phyloP scores from a whole-genome alignment of 92 coral and sea anemone species.

The Heteractis magnifica region DNA sequence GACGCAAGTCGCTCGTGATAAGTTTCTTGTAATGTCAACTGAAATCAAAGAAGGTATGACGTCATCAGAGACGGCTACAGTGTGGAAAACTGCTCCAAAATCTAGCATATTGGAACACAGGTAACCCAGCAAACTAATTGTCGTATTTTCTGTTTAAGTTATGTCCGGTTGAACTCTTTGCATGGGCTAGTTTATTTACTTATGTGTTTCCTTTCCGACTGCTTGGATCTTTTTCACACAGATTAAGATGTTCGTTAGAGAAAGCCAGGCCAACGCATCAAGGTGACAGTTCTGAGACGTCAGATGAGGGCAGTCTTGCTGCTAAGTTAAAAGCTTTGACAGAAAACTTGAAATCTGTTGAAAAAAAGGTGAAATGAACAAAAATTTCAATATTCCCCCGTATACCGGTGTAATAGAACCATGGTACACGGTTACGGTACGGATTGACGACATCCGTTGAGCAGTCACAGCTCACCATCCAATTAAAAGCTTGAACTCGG shows the following conservation, averaged over 20 bases:
- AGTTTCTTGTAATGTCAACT: slow-evolving; percentile 83
- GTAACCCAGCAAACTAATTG: slow-evolving; percentile 13
- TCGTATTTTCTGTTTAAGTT: background rate
- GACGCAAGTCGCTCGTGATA: slow-evolving; percentile 69
- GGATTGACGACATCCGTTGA: no score
- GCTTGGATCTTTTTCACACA: background rate
- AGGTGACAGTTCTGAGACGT: background rate
- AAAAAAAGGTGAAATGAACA: slow-evolving; percentile 12
- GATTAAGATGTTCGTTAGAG: slow-evolving; percentile 24
- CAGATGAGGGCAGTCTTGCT: background rate
- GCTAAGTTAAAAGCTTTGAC: slow-evolving; percentile 1
- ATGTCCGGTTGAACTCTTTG: no score
- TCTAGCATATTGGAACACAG: slow-evolving; percentile 73
- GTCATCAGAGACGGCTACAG: slow-evolving; percentile 55
- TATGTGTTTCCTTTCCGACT: background rate
- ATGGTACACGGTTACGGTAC: no score
- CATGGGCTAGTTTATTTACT: no score
- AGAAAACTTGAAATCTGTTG: slow-evolving; percentile 17
- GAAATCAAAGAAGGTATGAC: slow-evolving; percentile 65
- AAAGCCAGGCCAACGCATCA: background rate
- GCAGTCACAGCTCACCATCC: no score
- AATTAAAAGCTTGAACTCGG: no score
- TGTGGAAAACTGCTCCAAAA: slow-evolving; percentile 75
- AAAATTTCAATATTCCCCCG: no score
- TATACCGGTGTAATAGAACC: no score